Evolutionary conservation across 2,113 vertebrate genomes (phyloP).

Genomic region (Geothlypis trichas): DNA sequence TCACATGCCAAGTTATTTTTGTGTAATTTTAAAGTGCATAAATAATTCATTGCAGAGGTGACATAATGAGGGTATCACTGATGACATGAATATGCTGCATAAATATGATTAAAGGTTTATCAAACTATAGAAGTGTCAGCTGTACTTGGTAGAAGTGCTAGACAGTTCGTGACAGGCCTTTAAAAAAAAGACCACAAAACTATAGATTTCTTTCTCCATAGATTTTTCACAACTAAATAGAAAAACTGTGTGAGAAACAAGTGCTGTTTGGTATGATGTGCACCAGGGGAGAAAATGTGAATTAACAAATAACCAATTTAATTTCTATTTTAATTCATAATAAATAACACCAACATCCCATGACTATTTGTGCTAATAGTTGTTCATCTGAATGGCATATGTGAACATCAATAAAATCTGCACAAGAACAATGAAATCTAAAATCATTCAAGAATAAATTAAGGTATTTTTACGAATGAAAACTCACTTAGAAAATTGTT

Average conservation of each 20-base stretch:
- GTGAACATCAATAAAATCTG: not conserved
- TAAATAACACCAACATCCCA: not conserved
- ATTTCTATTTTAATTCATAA: not conserved
- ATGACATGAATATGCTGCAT: not conserved
- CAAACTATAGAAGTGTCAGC: not conserved
- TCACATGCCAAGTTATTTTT: not conserved
- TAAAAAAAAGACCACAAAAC: not conserved
- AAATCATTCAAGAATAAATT: not conserved
- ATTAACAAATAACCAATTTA: not conserved
- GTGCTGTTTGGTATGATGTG: not conserved
- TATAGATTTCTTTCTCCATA: not conserved
- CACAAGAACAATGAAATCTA: not conserved
- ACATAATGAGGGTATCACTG: not conserved
- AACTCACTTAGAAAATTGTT: not conserved
- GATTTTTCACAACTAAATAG: not conserved
- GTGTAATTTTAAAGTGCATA: not conserved
- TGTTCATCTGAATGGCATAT: not conserved
- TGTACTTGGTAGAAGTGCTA: not conserved
- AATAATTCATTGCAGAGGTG: slow-evolving; percentile 7
- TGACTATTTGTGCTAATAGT: not conserved
- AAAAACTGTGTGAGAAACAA: not conserved
- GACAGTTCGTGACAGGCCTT: not conserved
- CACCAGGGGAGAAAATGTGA: not conserved
- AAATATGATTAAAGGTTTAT: slow-evolving; percentile 7
- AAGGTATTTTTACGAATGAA: not conserved